Percentiles rank a stretch among this genome's conserved stretches.
These are phyloP conservation scores for Ceratosolen fusciceps DNA, from an alignment of 1,140 invertebrate species.

Conservation along the genomic window DNA sequence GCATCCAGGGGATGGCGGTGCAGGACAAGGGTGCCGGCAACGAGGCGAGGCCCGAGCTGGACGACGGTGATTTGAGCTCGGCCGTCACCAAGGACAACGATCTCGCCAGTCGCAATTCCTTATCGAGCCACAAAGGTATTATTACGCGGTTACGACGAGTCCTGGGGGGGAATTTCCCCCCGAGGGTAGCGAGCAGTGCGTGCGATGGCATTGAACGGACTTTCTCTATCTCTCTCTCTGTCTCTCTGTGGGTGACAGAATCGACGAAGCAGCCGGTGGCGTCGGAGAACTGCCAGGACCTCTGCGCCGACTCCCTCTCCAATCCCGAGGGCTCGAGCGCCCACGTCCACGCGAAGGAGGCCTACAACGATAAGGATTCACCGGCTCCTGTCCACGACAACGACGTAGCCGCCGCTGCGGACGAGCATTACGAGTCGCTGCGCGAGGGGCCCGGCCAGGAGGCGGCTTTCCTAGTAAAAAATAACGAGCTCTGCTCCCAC, in stretches of 20 bases:
- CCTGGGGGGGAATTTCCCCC: no score
- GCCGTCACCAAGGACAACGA: constrained; percentile 17
- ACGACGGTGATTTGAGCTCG: neutral
- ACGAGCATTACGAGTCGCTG: constrained; percentile 6
- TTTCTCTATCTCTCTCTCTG: no score
- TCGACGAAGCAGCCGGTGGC: constrained; percentile 38
- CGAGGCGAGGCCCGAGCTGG: neutral
- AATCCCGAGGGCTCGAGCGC: constrained; percentile 34
- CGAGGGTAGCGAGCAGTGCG: no score
- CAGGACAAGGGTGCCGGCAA: neutral
- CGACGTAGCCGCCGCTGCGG: constrained; percentile 46
- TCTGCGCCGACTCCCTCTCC: constrained; percentile 51
- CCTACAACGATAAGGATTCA: constrained; percentile 49
- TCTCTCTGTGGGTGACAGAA: constrained; percentile 3
- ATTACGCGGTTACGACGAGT: no score
- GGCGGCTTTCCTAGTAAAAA: neutral
- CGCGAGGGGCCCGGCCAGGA: constrained; percentile 38
- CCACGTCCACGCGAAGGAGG: constrained; percentile 54
- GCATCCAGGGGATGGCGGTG: no score
- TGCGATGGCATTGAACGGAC: no score
- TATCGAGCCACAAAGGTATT: constrained; percentile 27
- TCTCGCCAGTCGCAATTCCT: neutral
- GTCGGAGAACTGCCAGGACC: constrained; percentile 58
- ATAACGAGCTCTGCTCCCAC: constrained; percentile 64
- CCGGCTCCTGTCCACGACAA: constrained; percentile 31